Conservation (phyloP, 2,888 invertebrate species). For the Dynastes maya region DNA sequence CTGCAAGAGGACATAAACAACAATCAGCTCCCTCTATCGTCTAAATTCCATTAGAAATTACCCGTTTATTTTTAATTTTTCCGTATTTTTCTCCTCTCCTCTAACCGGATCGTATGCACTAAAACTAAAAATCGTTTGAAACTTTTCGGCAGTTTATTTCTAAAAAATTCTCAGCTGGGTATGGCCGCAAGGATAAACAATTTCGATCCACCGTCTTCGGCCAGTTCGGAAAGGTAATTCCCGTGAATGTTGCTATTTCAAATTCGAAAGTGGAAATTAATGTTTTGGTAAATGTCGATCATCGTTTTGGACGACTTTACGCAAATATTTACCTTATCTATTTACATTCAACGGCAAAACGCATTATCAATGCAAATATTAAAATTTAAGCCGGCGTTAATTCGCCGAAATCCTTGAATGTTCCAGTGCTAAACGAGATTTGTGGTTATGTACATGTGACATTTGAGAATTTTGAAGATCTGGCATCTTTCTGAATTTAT, state of each 20-base stretch:
- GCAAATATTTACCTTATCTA: constrained; percentile 11
- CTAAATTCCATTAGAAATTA: not conserved
- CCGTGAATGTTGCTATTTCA: not conserved
- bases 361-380: constrained; percentile 1
- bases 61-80: constrained; percentile 39
- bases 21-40: constrained; percentile 21
- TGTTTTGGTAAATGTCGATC: constrained; percentile 2
- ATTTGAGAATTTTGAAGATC: constrained; percentile 7
- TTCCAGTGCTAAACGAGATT: not conserved
- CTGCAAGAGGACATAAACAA: no score
- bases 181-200: constrained; percentile 58
- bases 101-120: not conserved
- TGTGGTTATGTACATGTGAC: constrained; percentile 14
- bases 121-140: not conserved
- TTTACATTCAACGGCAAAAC: not conserved
- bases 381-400: not conserved
- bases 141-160: not conserved
- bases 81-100: constrained; percentile 4
- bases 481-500: not conserved
- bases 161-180: not conserved
- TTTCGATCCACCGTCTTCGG: constrained; percentile 91
- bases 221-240: constrained; percentile 90
- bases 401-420: not conserved
- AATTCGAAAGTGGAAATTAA: not conserved
- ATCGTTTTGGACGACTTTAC: constrained; percentile 3